phyloP scores from a whole-genome alignment of 2,888 invertebrate species.

The Nymphalis urticae region DNA sequence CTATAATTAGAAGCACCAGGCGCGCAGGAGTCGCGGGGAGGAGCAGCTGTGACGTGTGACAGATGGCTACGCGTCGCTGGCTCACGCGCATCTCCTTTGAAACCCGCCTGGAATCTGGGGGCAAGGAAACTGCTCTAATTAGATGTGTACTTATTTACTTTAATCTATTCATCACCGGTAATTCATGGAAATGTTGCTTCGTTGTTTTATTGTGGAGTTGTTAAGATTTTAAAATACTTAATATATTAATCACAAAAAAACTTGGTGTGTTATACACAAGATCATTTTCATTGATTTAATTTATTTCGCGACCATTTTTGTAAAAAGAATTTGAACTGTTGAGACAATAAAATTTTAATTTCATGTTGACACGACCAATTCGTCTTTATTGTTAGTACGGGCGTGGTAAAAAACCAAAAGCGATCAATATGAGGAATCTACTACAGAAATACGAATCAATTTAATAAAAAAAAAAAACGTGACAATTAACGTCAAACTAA shows the following conservation, averaged over 20 bases:
- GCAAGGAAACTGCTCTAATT: slow-evolving; percentile 67
- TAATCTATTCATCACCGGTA: slow-evolving; percentile 48
- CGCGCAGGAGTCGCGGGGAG: slow-evolving; percentile 57
- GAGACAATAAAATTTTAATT: slow-evolving; percentile 7
- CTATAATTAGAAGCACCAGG: slow-evolving; percentile 66
- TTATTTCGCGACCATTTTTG: background rate
- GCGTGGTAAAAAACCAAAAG: slow-evolving; percentile 19
- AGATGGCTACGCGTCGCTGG: slow-evolving; percentile 75
- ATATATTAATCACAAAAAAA: background rate
- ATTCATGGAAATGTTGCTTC: slow-evolving; percentile 29
- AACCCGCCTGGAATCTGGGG: slow-evolving; percentile 54
- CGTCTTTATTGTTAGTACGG: background rate
- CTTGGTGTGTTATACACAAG: background rate
- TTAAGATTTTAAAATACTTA: background rate
- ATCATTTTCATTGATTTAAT: background rate
- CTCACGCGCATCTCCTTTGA: slow-evolving; percentile 62
- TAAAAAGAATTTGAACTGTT: background rate
- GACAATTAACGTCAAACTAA: slow-evolving; percentile 41
- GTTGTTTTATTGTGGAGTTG: background rate
- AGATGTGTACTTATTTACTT: slow-evolving; percentile 65
- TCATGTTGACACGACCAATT: slow-evolving; percentile 1
- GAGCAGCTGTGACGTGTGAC: slow-evolving; percentile 70
- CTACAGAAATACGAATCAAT: slow-evolving; percentile 31
- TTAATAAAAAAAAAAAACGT: slow-evolving; percentile 26
- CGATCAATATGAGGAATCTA: slow-evolving; percentile 31